Base-by-base conservation (phyloP, 1,140 invertebrate genomes). In the Adelges cooleyi region DNA sequence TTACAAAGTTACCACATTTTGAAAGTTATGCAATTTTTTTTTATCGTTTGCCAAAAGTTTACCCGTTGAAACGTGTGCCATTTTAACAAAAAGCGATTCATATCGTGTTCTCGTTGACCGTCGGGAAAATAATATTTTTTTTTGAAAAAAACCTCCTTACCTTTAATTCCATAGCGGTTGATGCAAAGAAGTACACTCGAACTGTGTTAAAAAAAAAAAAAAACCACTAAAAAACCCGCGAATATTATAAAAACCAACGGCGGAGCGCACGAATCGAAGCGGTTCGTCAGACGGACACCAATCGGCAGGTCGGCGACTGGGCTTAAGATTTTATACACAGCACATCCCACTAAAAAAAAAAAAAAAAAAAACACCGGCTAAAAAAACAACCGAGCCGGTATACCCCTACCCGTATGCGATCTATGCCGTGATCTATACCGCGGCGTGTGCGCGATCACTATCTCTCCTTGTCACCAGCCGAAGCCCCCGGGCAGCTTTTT, bases 231-330 rank as follows among this genome's bases (percentile, higher is more conserved):
- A 59, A 6, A n/a, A 44, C 56, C 2, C 54, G 10, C 56, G 56
- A 9, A 15, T 23, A 42, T 15, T 22, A 17, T 46, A 62, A 46
- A 59, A 44, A 17, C 38, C n/a, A 48, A 48, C 42, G n/a, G n/a
- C 56, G 27, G 8, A 27, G 42, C 56, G 56, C 25, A 62, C 56
- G 56, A 46, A 46, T 62, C 56, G 56, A 62, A 29, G 25, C 56
- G 56, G 42, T 62, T 62, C 42, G 56, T 48, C 22, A 48, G 56
- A 62, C 56, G 56, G 56, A 62, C 56, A 62, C 56, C 56, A 62
- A 62, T 62, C 56, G 33, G 40, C 44, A 48, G 25, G 42, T 29
- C 25, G 23, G 15, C 44, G 56, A 18, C 56, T 25, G 40, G 38
- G 56, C 22, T 29, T 48, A 48, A 48, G 25, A 48, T 62, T 62